phyloP scores from a whole-genome alignment of 2,113 vertebrate species.

The Grammomys dolichurus region DNA sequence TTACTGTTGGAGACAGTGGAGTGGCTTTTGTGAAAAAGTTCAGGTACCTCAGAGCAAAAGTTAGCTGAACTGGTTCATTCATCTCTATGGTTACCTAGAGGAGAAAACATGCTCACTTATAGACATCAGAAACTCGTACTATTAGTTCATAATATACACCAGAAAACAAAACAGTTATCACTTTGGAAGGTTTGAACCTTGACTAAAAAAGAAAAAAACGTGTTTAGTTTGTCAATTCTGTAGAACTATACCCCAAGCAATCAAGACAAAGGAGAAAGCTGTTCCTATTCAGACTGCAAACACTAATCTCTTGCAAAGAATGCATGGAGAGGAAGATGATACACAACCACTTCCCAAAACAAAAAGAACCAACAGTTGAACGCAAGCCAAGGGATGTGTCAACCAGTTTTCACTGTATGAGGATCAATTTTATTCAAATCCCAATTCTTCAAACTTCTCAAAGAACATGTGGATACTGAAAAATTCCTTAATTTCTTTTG shows the following conservation, averaged over 20 bases:
- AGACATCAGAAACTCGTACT: background rate
- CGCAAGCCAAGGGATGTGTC: background rate
- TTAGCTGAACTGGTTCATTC: conserved; percentile 97
- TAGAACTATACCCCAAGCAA: background rate
- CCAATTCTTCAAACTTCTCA: conserved; percentile 5
- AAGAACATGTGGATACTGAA: background rate
- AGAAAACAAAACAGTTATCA: background rate
- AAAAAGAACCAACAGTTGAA: background rate
- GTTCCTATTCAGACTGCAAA: background rate
- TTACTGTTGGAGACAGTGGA: conserved; percentile 96
- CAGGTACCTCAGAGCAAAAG: conserved; percentile 97
- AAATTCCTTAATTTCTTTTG: conserved; percentile 12
- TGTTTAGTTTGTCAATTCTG: background rate
- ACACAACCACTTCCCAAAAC: background rate
- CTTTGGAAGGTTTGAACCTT: background rate
- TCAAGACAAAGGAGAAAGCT: background rate
- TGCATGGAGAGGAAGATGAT: background rate
- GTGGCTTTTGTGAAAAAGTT: conserved; percentile 99
- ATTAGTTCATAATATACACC: conserved; percentile 2
- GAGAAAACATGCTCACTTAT: background rate
- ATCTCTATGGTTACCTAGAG: conserved; percentile 96
- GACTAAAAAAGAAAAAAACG: background rate
- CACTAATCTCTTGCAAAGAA: conserved; percentile 22
- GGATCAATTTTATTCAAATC: conserved; percentile 6
- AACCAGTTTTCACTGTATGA: background rate